phyloP scores from a whole-genome alignment of 92 coral and sea anemone species.

The Palythoa grandiflora region DNA sequence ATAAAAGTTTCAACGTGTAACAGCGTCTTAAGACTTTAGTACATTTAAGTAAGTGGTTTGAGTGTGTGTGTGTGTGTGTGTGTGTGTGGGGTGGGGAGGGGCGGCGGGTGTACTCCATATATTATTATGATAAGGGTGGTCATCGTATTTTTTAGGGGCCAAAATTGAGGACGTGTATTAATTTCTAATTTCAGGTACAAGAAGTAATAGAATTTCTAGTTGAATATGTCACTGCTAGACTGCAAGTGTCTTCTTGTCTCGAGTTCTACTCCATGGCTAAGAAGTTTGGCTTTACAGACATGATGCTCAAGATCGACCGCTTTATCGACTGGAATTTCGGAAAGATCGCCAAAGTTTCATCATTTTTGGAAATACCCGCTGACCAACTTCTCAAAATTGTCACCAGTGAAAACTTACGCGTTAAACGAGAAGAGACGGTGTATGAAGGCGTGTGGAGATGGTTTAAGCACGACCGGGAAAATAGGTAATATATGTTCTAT shows the following conservation, averaged over 20 bases:
- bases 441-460: conserved; percentile 92
- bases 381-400: conserved; percentile 70
- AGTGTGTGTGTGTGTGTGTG: too few relatives aligned
- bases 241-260: conserved; percentile 77
- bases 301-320: conserved; percentile 79
- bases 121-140: too few relatives aligned
- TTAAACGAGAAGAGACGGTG: conserved; percentile 85
- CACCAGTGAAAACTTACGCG: conserved; percentile 81
- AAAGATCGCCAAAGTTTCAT: conserved; percentile 60
- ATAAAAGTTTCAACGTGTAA: too few relatives aligned
- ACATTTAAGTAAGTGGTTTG: too few relatives aligned
- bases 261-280: conserved; percentile 70
- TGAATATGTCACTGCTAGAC: conserved; percentile 62
- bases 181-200: conserved; percentile 51
- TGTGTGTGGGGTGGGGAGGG: too few relatives aligned
- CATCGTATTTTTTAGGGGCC: too few relatives aligned
- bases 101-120: too few relatives aligned
- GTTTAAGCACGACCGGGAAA: conserved; percentile 77
- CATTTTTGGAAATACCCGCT: conserved; percentile 73
- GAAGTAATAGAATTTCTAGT: conserved; percentile 72
- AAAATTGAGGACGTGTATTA: too few relatives aligned
- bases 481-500: conserved; percentile 51
- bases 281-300: conserved; percentile 62
- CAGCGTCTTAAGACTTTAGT: too few relatives aligned
- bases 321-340: conserved; percentile 92